Evolutionary conservation across 2,797 vertebrate species (phyloP).

Genomic region (Arnoldichthys spilopterus): DNA sequence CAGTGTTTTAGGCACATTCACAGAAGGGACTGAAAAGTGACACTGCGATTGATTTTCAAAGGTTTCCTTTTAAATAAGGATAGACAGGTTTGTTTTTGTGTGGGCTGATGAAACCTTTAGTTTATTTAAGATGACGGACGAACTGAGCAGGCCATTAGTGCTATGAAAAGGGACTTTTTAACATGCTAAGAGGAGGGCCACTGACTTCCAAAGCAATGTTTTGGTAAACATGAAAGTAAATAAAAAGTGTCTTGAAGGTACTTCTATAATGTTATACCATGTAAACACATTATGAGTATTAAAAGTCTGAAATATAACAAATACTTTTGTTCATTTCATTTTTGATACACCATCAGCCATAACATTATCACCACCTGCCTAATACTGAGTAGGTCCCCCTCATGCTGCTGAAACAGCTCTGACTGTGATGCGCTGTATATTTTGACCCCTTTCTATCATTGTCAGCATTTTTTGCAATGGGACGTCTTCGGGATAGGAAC

Average conservation of each 20-base stretch:
- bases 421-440: too few relatives aligned
- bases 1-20: constrained; percentile 83
- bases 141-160: constrained; percentile 37
- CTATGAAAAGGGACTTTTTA: constrained; percentile 48
- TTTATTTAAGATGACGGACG: constrained; percentile 43
- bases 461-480: too few relatives aligned
- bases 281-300: background rate
- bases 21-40: constrained; percentile 58
- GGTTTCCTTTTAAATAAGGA: constrained; percentile 50
- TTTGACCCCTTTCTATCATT: too few relatives aligned
- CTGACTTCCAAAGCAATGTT: constrained; percentile 15
- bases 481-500: too few relatives aligned
- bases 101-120: constrained; percentile 39
- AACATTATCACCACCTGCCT: too few relatives aligned
- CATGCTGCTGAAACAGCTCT: too few relatives aligned
- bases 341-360: too few relatives aligned
- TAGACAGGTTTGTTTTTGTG: constrained; percentile 48
- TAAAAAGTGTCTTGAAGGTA: constrained; percentile 3
- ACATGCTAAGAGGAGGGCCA: constrained; percentile 40
- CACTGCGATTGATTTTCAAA: constrained; percentile 58
- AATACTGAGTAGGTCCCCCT: too few relatives aligned
- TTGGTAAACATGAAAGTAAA: constrained; percentile 35
- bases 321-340: background rate
- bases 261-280: constrained; percentile 20
- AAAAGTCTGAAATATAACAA: background rate